Evolutionary conservation across 2,113 vertebrate genomes (phyloP), one percentile per base, ranked within the genome.

Genomic region (Rhegmatorhina hoffmannsi): DNA sequence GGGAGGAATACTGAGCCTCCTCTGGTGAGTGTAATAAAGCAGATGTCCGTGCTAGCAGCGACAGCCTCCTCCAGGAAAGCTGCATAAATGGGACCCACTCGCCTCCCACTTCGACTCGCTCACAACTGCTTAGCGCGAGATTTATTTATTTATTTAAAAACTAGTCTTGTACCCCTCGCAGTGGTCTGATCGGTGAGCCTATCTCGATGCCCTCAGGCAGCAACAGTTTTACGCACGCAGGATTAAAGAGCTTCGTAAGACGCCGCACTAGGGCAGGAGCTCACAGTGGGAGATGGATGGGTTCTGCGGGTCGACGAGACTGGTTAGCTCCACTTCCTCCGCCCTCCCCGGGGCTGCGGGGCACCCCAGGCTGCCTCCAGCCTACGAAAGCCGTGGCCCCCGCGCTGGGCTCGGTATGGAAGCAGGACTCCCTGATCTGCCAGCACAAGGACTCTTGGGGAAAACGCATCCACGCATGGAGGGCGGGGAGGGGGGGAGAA

Each of bases 41-140:
- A 98, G 96, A 98, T 98, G 97, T 97, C 97, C 96, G 97, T 84
- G 85, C 97, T 97, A 95, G 94, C 97, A 98, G 95, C 97, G 96
- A 97, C 96, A 96, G 95, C 86, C 69, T 63, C 73, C 77, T 59
- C 66, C 76, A 94, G 86, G 76, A 96, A 93, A 92, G 93, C 95
- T 95, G 94, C 55, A 55, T 12, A 10, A 81, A 63, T 11, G 93
- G 94, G 93, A 88, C 86, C 96, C 94, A 66, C 97, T 97, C 91
- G 72, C 94, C 96, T 96, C 97, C 95, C 94, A 91, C 97, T 94
- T 91, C 90, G 77, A 95, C 82, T 94, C 66, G 86, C 94, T 96
- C 93, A 89, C 94, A 96, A 94, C 92, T 95, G 96, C 96, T 96
- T 87, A 87, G 96, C 63, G 8, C 56, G 78, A 89, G 21, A 63